phyloP scores from a whole-genome alignment of 2,797 vertebrate genomes.

The Crocodylus rhombifer region DNA sequence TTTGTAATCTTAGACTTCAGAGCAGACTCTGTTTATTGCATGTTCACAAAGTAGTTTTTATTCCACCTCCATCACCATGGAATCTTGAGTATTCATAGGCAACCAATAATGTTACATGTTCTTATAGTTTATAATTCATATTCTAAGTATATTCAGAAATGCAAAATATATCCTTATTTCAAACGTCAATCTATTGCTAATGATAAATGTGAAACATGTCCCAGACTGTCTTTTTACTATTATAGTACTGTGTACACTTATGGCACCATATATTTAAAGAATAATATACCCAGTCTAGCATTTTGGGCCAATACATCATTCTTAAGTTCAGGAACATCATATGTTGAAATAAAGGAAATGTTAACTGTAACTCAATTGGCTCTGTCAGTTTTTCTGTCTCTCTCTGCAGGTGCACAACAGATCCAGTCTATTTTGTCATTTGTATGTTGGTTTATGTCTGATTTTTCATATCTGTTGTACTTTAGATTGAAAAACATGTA shows the following conservation, averaged over 20 bases:
- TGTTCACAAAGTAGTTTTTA: slow-evolving; percentile 70
- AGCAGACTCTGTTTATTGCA: slow-evolving; percentile 66
- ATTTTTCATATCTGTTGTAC: neutral
- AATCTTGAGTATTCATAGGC: slow-evolving; percentile 55
- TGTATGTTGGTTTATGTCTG: slow-evolving; percentile 27
- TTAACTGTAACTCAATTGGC: slow-evolving; percentile 76
- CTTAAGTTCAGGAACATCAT: slow-evolving; percentile 73
- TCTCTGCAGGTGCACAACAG: slow-evolving; percentile 63
- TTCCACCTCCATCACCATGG: slow-evolving; percentile 49
- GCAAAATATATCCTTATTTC: slow-evolving; percentile 64
- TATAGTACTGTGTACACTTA: slow-evolving; percentile 71
- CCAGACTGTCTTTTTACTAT: slow-evolving; percentile 73
- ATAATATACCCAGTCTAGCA: slow-evolving; percentile 66
- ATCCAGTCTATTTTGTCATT: slow-evolving; percentile 48
- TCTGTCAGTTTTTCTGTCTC: slow-evolving; percentile 79
- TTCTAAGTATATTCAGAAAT: slow-evolving; percentile 72
- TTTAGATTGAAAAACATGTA: neutral
- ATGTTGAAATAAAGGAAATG: slow-evolving; percentile 78
- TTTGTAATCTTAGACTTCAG: slow-evolving; percentile 57
- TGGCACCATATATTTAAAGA: slow-evolving; percentile 71
- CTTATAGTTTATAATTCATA: slow-evolving; percentile 61
- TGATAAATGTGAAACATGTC: slow-evolving; percentile 73
- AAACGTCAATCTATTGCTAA: slow-evolving; percentile 74
- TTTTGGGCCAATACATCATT: slow-evolving; percentile 67
- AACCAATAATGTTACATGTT: slow-evolving; percentile 70